Evolutionary conservation across 2,113 vertebrate species (phyloP).

Genomic region (Strigops habroptila): DNA sequence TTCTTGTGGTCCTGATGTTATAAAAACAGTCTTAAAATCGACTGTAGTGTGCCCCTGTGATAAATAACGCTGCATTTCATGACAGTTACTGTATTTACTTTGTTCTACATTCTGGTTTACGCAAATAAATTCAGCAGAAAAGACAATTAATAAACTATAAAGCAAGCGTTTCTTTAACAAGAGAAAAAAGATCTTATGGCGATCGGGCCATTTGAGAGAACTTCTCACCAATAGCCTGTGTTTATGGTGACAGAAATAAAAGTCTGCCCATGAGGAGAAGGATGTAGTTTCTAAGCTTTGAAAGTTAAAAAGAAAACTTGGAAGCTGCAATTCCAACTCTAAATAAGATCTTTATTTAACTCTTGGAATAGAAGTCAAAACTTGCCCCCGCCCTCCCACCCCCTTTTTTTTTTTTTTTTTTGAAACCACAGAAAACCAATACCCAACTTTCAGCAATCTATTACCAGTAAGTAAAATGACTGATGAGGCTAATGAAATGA

Average conservation of each 20-base stretch:
- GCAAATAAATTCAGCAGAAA: conserved; percentile 39
- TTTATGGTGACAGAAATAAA: conserved; percentile 39
- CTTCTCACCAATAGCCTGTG: not conserved
- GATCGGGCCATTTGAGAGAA: conserved; percentile 23
- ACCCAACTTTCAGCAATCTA: not conserved
- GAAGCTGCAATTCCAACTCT: conserved; percentile 21
- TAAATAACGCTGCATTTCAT: not conserved
- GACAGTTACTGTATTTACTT: not conserved
- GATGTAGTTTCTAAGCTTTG: not conserved
- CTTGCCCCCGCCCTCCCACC: not conserved
- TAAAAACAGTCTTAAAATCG: not conserved
- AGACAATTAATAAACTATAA: not conserved
- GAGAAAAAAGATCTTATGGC: not conserved
- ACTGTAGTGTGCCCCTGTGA: not conserved
- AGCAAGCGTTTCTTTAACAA: not conserved
- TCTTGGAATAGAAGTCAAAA: conserved; percentile 35
- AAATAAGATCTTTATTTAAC: conserved; percentile 45
- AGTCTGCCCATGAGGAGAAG: not conserved
- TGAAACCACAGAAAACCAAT: conserved; percentile 46
- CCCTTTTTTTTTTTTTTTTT: not conserved
- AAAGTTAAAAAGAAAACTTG: conserved; percentile 26
- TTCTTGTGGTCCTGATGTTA: not conserved
- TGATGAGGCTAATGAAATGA: conserved; percentile 39
- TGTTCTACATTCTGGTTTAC: not conserved
- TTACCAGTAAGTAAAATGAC: conserved; percentile 33